Evolutionary conservation across 2,888 invertebrate species (phyloP), one percentile per base, ranked within the genome.

Genomic region (Diploptera punctata): DNA sequence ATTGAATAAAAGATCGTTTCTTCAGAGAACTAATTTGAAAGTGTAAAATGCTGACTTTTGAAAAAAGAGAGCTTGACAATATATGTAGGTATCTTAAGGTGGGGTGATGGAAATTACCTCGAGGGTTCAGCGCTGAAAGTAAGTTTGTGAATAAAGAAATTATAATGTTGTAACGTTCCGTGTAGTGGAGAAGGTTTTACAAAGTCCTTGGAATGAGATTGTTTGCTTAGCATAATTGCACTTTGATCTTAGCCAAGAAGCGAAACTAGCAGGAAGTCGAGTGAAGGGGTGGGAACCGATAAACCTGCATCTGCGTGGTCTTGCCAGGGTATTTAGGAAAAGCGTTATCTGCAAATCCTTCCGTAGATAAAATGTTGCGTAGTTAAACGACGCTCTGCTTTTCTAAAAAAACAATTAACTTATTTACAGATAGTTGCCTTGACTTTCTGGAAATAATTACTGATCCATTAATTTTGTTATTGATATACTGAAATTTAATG

Each of bases 191-290:
- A n/a, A 47, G 47, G 47, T 47, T n/a, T 47, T 47, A 47, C 47
- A 47, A 47, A 47, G 47, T 47, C 9, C 7, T 7, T 9, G 47
- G 16, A 47, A 47, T n/a, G 47, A 47, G 47, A 47, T 47, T 47
- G 47, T 47, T 47, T 47, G 47, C 47, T 47, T 47, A 47, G 47
- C 47, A 47, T 47, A 47, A 47, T 47, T 47, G 47, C 47, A 47
- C 47, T 47, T 47, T 47, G 47, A 47, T 47, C 47, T 47, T 47
- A 47, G 47, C 47, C 47, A 47, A 47, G 47, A 47, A 47, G 47
- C 16, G n/a, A 47, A 47, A 47, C 47, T n/a, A 47, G 47, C 47
- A n/a, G 47, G 47, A 47, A 47, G 47, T 47, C 47, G 7, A 38
- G 47, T n/a, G 3, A n/a, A 47, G 47, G 47, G 47, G 47, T 47